These are phyloP conservation scores for Diarsia mendica DNA, from an alignment of 2,888 invertebrate genomes.

Conservation along the genomic window DNA sequence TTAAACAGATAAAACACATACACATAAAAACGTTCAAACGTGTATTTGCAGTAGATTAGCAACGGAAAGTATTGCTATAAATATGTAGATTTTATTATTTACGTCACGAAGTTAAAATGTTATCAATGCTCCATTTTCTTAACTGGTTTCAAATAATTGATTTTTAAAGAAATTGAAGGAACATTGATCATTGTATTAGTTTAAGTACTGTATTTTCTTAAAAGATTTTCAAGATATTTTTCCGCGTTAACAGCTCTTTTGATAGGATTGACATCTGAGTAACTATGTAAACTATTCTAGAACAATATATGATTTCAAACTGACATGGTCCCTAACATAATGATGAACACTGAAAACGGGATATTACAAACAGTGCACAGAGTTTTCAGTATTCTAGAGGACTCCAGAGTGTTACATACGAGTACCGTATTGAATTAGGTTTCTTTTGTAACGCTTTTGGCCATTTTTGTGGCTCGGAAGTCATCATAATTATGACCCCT, in stretches of 20 bases:
- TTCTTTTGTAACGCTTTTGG: too few relatives aligned
- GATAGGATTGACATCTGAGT: neutral
- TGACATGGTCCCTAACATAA: too few relatives aligned
- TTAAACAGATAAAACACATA: conserved; percentile 27
- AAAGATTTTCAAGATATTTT: neutral
- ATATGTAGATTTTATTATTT: conserved; percentile 24
- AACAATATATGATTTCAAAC: neutral
- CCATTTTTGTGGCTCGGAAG: too few relatives aligned
- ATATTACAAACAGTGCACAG: too few relatives aligned
- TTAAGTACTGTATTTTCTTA: neutral
- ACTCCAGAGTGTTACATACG: too few relatives aligned
- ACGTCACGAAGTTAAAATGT: neutral
- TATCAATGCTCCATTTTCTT: conserved; percentile 14
- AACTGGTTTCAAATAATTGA: neutral
- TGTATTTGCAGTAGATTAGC: conserved; percentile 1
- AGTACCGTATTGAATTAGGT: too few relatives aligned
- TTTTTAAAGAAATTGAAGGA: neutral
- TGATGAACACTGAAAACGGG: too few relatives aligned
- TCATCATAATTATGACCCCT: too few relatives aligned
- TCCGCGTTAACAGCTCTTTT: neutral
- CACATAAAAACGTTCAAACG: conserved; percentile 15
- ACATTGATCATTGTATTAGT: neutral
- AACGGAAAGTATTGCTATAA: neutral
- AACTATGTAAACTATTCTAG: neutral
- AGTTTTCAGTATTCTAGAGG: too few relatives aligned